Conservation (phyloP, 2,888 invertebrate genomes). For the Neuroscelio doddi region DNA sequence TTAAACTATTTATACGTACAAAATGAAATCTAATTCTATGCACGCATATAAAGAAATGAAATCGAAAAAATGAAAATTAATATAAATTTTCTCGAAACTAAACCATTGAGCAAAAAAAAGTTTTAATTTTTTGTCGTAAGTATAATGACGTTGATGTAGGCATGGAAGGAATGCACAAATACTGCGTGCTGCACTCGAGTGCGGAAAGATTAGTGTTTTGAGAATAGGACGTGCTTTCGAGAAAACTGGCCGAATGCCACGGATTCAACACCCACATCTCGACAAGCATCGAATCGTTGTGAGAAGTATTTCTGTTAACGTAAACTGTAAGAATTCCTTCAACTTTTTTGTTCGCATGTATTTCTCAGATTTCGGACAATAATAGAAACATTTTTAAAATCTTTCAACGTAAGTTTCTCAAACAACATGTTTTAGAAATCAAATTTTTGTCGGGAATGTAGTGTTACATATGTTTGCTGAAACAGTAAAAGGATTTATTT, state of each 20-base stretch:
- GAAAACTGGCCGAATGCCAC: constrained; percentile 41
- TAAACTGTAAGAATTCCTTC: not conserved
- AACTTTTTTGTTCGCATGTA: too few species aligned
- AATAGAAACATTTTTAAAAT: too few species aligned
- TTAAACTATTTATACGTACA: too few species aligned
- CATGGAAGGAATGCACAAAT: constrained; percentile 39
- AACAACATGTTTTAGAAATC: too few species aligned
- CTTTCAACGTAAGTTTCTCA: too few species aligned
- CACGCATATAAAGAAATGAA: too few species aligned
- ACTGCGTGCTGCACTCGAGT: constrained; percentile 31
- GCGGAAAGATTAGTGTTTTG: constrained; percentile 38
- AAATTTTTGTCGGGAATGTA: too few species aligned
- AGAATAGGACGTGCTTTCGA: constrained; percentile 34
- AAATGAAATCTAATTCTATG: too few species aligned
- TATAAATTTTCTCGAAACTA: too few species aligned
- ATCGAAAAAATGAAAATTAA: not conserved
- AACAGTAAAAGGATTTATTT: too few species aligned
- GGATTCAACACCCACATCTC: constrained; percentile 32
- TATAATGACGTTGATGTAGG: constrained; percentile 42
- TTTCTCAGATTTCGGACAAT: too few species aligned
- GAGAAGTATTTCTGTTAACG: constrained; percentile 12
- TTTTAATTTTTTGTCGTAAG: constrained; percentile 29
- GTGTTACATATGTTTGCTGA: too few species aligned
- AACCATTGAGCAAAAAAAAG: constrained; percentile 23
- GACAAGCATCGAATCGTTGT: constrained; percentile 24